Evolutionary conservation across 2,888 invertebrate genomes (phyloP).

Genomic region (Drosophila histrio): DNA sequence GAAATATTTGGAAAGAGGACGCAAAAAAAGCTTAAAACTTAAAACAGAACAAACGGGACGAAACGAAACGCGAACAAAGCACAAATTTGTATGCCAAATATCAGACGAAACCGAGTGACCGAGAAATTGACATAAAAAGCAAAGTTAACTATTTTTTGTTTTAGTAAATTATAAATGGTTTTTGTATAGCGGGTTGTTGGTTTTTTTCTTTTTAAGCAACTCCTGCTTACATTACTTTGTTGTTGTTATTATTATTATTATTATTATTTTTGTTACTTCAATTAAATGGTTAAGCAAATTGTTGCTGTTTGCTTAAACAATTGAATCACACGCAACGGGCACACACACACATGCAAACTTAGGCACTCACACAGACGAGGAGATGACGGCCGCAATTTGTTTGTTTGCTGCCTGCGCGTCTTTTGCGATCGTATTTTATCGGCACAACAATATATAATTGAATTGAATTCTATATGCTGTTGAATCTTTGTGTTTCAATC

Average conservation of each 20-base stretch:
- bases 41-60: constrained; percentile 11
- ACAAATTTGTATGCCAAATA: constrained; percentile 16
- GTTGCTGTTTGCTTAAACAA: constrained; percentile 60
- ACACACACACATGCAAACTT: constrained; percentile 18
- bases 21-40: constrained; percentile 24
- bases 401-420: constrained; percentile 49
- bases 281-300: constrained; percentile 39
- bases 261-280: constrained; percentile 32
- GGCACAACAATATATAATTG: constrained; percentile 28
- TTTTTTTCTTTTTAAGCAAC: constrained; percentile 3
- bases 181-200: constrained; percentile 21
- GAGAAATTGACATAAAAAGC: constrained; percentile 25
- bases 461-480: constrained; percentile 13
- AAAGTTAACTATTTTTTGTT: constrained; percentile 18
- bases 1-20: constrained; percentile 28
- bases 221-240: background rate
- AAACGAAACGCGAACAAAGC: constrained; percentile 15
- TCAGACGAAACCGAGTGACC: constrained; percentile 5
- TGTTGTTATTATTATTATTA: constrained; percentile 1
- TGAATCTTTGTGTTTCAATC: constrained; percentile 5
- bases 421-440: constrained; percentile 42
- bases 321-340: constrained; percentile 54
- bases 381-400: constrained; percentile 53
- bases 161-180: background rate
- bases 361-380: constrained; percentile 20